phyloP scores from a whole-genome alignment of 2,888 invertebrate genomes.

The Incurvaria masculella region DNA sequence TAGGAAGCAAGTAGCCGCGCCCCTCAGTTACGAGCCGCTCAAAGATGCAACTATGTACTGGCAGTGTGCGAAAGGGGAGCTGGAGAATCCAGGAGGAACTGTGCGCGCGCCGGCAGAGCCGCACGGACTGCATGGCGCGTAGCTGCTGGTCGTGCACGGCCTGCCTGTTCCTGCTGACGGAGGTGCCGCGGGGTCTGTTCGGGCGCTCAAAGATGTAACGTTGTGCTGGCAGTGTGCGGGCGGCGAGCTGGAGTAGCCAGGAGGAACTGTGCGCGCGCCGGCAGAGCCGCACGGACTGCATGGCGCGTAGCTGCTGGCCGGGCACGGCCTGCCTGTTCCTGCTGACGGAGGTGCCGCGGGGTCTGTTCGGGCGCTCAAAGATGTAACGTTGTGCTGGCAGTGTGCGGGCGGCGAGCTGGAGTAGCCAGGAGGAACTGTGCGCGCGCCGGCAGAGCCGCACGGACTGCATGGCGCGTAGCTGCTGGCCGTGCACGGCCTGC shows the following conservation, averaged over 20 bases:
- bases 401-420: slow-evolving; percentile 41
- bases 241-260: slow-evolving; percentile 44
- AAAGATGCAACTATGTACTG: background rate
- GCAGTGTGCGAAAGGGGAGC: slow-evolving; percentile 33
- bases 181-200: slow-evolving; percentile 85
- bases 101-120: slow-evolving; percentile 35
- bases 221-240: slow-evolving; percentile 21
- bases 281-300: slow-evolving; percentile 67
- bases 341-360: slow-evolving; percentile 89
- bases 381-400: background rate
- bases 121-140: slow-evolving; percentile 80
- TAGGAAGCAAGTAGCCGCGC: too few relatives aligned
- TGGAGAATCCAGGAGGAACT: slow-evolving; percentile 43
- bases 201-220: too few relatives aligned
- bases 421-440: slow-evolving; percentile 38
- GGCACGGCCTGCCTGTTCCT: slow-evolving; percentile 87
- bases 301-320: slow-evolving; percentile 85
- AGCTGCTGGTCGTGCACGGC: slow-evolving; percentile 89
- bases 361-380: slow-evolving; percentile 75
- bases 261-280: slow-evolving; percentile 39
- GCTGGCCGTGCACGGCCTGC: slow-evolving; percentile 78
- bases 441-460: slow-evolving; percentile 50
- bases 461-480: slow-evolving; percentile 86
- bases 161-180: slow-evolving; percentile 84
- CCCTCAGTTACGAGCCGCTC: too few relatives aligned